Evolutionary conservation across 2,888 invertebrate species (phyloP), one percentile per base, ranked within the genome.

Genomic region (Rutpela maculata): DNA sequence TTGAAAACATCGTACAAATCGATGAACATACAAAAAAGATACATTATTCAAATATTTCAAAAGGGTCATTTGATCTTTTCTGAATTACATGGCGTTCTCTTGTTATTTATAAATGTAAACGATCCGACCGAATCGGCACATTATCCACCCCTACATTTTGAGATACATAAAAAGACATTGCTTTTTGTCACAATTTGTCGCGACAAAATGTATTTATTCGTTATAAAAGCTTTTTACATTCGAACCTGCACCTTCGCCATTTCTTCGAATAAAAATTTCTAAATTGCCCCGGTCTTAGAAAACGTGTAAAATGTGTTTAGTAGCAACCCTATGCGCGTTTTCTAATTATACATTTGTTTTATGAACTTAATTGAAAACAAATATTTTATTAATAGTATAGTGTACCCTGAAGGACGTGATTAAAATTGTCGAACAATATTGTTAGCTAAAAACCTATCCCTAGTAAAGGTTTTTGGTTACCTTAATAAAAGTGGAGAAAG

Each of bases 41-140:
- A 50, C 50, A 50, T 50, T 50, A 50, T 50, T 50, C 50, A 50
- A 50, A 50, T 50, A 50, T 50, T 75, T 69, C 10, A 35, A 50
- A 50, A 18, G 35, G 17, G 17, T 18, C 31, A 57, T 31, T 55
- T 35, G 17, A 56, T 73, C 59, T 73, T 73, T 62, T 35, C 60
- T 26, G 26, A 62, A 62, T 62, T 62, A 35, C 62, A 11, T 62
- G n/a, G 31, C 7, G 11, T 31, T 35, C 35, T 62, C 31, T 17
- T 62, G 62, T 62, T 35, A 62, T 62, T 62, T 17, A 17, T 35
- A 62, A 62, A 62, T 31, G 62, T 10, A 62, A 26, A 35, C 17
- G 62, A 62, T 17, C 62, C 50, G 15, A 50, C 50, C 50, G n/a
- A 50, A 50, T 50, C n/a, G 50, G 50, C 50, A 17, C 12, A n/a